Base-by-base conservation (phyloP, 2,888 invertebrate genomes). In the Pterostichus madidus region DNA sequence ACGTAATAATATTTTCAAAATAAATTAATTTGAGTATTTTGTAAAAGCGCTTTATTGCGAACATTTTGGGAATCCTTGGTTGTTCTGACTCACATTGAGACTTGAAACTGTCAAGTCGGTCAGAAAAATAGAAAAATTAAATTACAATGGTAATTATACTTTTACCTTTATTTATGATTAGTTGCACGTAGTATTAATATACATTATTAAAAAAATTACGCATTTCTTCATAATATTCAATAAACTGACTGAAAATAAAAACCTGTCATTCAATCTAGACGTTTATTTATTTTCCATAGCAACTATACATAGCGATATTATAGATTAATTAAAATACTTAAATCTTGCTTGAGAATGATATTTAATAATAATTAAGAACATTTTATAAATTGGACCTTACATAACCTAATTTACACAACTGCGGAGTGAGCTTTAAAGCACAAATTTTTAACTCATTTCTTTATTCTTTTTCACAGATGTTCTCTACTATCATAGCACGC, bases 401-500 rank as follows among this genome's bases (percentile, higher is more conserved):
- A 39, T 39, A 39, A 39, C 44, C n/a, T 75, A 53, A 13, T 49
- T 35, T 31, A 32, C 52, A 52, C 68, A 10, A 39, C 39, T 24
- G 13, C 2, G 59, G 13, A 13, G 7, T 39, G 11, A 13, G 39
- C 31, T 13, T 3, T 39, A 13, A 11, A 68, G 39, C 39, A 59
- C 59, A 35, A n/a, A 35, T 35, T 64, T 64, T 44, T 15, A 56
- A 56, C 17, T 56, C 64, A 35, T 46, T 39, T 64, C 64, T 64
- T 15, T 17, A 3, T 6, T 71, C 17, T 71, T 73, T 71, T 86
- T 91, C 91, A 59, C 90, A 93, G 92, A 93, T 94, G 93, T 91
- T 93, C 88, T 91, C 92, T 85, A 92, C 92, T 87, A 91, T 92
- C 85, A 89, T 94, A 64, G 87, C 92, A 76, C 92, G 94, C 79